Evolutionary conservation across 2,888 invertebrate species (phyloP), one percentile per base, ranked within the genome.

Genomic region (Brachyptera putata): DNA sequence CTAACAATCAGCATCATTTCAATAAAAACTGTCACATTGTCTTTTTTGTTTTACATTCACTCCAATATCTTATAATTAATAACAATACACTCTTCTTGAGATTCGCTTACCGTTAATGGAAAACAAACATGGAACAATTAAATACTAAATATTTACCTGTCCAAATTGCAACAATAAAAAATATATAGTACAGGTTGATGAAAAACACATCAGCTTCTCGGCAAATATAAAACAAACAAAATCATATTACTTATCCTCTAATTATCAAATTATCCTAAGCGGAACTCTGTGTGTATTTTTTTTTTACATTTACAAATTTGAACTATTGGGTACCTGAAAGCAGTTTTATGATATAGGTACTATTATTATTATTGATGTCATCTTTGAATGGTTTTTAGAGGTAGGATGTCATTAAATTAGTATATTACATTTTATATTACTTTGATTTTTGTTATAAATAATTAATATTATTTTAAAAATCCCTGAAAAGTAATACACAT

Each of bases 81-180:
- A n/a, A 43, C 21, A 43, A 43, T 18, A 43, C 9, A 11, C 43
- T 21, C 39, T 37, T 21, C 39, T 37, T 11, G 13, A 3, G 16
- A 34, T 34, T 11, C 34, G 11, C 34, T 34, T n/a, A n/a, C n/a
- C n/a, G n/a, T n/a, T n/a, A n/a, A n/a, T n/a, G n/a, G n/a, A n/a
- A n/a, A n/a, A n/a, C n/a, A n/a, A n/a, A n/a, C n/a, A n/a, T n/a
- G n/a, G n/a, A n/a, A n/a, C n/a, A n/a, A n/a, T n/a, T n/a, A n/a
- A n/a, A n/a, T n/a, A n/a, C n/a, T n/a, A n/a, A n/a, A n/a, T n/a
- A n/a, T n/a, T n/a, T n/a, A n/a, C n/a, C n/a, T n/a, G 30, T 30
- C 30, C 30, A 5, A 30, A 30, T 30, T 30, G 53, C 53, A 53
- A 53, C 53, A 34, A 53, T 53, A 53, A 53, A 50, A 53, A 53